These are phyloP conservation scores for Conistra vaccinii DNA, from an alignment of 2,888 invertebrate species.

Conservation along the genomic window DNA sequence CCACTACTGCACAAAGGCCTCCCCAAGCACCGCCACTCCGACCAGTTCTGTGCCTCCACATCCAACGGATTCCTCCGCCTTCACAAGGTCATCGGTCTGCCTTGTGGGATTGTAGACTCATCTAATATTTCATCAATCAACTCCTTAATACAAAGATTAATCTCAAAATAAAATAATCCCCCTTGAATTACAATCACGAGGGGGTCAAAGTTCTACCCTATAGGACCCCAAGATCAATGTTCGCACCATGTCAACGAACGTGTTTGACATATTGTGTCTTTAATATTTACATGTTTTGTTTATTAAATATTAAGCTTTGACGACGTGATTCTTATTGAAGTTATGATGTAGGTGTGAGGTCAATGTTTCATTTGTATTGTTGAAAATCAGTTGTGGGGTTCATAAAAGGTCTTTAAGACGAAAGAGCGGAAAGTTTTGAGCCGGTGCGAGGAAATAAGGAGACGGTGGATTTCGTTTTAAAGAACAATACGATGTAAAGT, in stretches of 20 bases:
- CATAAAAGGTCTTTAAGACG: no score
- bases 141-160: neutral
- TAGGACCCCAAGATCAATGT: constrained; percentile 10
- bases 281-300: constrained; percentile 20
- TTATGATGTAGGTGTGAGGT: neutral
- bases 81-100: no score
- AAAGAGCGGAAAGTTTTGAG: no score
- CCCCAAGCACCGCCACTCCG: no score
- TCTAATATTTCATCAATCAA: constrained; percentile 26
- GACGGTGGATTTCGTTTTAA: no score
- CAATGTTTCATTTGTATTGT: neutral
- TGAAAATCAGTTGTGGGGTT: neutral
- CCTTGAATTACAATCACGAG: constrained; percentile 13
- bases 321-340: constrained; percentile 2
- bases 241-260: constrained; percentile 27
- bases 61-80: no score
- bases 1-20: no score
- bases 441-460: no score
- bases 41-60: no score
- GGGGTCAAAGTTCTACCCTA: constrained; percentile 18
- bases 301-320: neutral
- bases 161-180: constrained; percentile 28
- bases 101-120: neutral
- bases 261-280: neutral
- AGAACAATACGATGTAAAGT: no score